Conservation (phyloP, 92 coral and sea anemone genomes). For the Palythoa grandiflora region DNA sequence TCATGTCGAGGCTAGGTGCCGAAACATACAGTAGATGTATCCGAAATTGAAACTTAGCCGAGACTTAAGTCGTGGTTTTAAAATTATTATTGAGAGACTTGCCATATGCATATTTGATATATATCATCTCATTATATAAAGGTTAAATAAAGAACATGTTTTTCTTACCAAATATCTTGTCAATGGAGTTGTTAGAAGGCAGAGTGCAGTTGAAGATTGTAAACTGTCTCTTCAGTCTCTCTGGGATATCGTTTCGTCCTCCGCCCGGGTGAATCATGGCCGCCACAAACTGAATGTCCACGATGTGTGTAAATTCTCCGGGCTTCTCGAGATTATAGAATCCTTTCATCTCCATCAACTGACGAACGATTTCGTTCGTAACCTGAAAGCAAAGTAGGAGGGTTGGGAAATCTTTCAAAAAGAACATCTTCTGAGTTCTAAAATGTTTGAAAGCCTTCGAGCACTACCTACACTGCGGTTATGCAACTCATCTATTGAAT, state of each 20-base stretch:
- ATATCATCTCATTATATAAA: neutral
- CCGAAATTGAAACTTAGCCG: too few relatives aligned
- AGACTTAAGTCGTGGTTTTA: too few relatives aligned
- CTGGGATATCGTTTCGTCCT: conserved; percentile 93
- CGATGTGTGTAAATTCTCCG: conserved; percentile 93
- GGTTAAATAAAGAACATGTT: neutral
- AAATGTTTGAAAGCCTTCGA: neutral
- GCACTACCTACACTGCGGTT: neutral
- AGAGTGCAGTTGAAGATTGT: conserved; percentile 90
- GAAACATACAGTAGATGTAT: too few relatives aligned
- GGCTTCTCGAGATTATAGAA: conserved; percentile 94
- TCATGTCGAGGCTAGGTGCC: too few relatives aligned
- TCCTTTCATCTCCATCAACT: conserved; percentile 89
- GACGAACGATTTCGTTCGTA: conserved; percentile 91
- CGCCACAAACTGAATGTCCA: conserved; percentile 87
- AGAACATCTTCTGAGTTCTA: neutral
- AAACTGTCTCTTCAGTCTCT: conserved; percentile 86
- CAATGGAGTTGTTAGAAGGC: conserved; percentile 90
- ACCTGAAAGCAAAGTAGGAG: conserved; percentile 51
- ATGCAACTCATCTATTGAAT: neutral
- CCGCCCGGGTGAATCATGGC: conserved; percentile 97
- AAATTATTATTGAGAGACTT: too few relatives aligned
- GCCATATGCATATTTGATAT: neutral
- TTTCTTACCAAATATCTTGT: conserved; percentile 85
- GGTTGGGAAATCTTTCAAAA: neutral